phyloP scores from a whole-genome alignment of 2,113 vertebrate genomes.

The Synodontis membranacea region DNA sequence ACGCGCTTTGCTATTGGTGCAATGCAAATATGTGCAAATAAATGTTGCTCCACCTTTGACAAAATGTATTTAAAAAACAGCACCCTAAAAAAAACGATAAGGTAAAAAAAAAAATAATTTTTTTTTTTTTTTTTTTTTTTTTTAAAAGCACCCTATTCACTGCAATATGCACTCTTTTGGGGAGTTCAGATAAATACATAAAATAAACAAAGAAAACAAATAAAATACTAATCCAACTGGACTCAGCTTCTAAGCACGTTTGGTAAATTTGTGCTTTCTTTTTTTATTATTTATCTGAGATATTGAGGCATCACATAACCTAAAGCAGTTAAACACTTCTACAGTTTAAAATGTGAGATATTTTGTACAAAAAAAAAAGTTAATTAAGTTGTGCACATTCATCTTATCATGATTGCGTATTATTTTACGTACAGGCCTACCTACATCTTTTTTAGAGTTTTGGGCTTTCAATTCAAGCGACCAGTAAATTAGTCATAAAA shows the following conservation, averaged over 20 bases:
- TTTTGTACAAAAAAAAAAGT: background rate
- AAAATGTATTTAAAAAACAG: too few species aligned
- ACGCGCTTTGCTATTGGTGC: background rate
- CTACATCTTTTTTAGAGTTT: background rate
- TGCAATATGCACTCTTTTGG: too few species aligned
- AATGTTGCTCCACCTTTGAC: background rate
- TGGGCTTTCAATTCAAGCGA: background rate
- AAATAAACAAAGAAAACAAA: too few species aligned
- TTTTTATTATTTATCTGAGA: background rate
- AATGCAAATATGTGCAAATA: conserved; percentile 14
- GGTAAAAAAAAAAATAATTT: too few species aligned
- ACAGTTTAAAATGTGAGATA: background rate
- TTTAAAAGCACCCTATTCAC: background rate
- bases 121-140: too few species aligned
- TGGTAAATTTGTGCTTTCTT: background rate
- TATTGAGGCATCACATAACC: background rate
- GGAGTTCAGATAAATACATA: background rate
- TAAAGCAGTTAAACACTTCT: background rate
- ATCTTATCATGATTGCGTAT: background rate
- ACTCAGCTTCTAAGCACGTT: background rate
- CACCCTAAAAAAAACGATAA: background rate
- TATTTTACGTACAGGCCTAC: background rate
- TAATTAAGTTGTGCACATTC: background rate
- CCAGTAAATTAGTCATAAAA: background rate
- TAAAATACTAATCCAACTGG: too few species aligned